Evolutionary conservation across 2,888 invertebrate species (phyloP).

Genomic region (Drosophila kambysellisi): DNA sequence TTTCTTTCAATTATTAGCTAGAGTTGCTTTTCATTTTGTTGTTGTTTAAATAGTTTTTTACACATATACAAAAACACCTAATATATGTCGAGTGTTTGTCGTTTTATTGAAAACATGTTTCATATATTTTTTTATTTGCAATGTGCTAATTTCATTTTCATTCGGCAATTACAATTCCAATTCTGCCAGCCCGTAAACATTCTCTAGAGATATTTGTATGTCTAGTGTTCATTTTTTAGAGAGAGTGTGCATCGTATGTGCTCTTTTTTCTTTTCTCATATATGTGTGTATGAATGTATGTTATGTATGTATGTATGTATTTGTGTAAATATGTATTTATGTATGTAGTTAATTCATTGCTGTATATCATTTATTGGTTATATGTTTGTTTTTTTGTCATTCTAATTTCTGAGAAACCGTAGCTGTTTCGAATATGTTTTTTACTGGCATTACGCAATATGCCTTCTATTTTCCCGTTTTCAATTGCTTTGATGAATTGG

Average conservation of each 20-base stretch:
- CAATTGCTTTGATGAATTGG: conserved; percentile 80
- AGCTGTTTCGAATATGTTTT: conserved; percentile 73
- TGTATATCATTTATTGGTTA: conserved; percentile 53
- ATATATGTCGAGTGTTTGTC: conserved; percentile 43
- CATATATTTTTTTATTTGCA: conserved; percentile 15
- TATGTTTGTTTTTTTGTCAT: conserved; percentile 18
- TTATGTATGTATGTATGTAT: conserved; percentile 10
- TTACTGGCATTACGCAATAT: conserved; percentile 45
- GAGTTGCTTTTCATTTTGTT: conserved; percentile 8
- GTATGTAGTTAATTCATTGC: conserved; percentile 48
- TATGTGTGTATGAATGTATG: conserved; percentile 8
- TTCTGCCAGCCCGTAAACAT: conserved; percentile 39
- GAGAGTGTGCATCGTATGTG: conserved; percentile 33
- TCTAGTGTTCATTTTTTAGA: conserved; percentile 46
- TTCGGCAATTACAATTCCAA: conserved; percentile 43
- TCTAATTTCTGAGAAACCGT: conserved; percentile 71
- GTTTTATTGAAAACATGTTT: conserved; percentile 58
- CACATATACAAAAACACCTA: conserved; percentile 83
- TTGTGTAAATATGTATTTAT: conserved; percentile 18
- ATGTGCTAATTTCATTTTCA: conserved; percentile 46
- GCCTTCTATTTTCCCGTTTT: conserved; percentile 56
- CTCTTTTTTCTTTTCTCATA: not conserved
- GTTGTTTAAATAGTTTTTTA: conserved; percentile 56
- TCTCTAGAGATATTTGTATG: conserved; percentile 63
- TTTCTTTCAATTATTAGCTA: conserved; percentile 19